Conservation (phyloP, 1,140 invertebrate genomes). For the Drosophila willistoni region DNA sequence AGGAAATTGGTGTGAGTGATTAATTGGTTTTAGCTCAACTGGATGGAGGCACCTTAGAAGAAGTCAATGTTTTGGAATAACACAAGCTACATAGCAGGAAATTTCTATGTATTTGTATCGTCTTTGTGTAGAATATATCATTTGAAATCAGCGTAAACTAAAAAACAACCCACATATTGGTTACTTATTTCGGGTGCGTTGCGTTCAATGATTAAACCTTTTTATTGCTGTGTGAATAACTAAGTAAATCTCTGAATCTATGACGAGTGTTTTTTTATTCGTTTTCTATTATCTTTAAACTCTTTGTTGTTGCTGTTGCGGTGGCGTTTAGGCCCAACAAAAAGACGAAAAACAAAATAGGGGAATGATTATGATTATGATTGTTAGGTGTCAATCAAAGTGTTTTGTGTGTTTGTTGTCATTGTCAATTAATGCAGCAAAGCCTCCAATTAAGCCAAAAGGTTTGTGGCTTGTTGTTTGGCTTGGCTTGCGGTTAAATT, state of each 20-base stretch:
- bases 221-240: constrained; percentile 37
- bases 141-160: constrained; percentile 53
- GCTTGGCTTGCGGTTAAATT: constrained; percentile 62
- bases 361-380: constrained; percentile 36
- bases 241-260: constrained; percentile 34
- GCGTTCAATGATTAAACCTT: constrained; percentile 61
- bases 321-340: constrained; percentile 34
- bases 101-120: no score
- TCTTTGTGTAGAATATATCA: constrained; percentile 45
- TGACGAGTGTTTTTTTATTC: constrained; percentile 57
- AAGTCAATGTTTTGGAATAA: constrained; percentile 51
- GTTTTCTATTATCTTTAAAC: constrained; percentile 57
- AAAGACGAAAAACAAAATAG: constrained; percentile 28
- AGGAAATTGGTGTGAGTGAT: constrained; percentile 68
- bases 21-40: constrained; percentile 58
- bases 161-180: constrained; percentile 55
- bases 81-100: constrained; percentile 12
- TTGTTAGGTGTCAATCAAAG: constrained; percentile 75
- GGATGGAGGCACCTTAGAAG: constrained; percentile 33
- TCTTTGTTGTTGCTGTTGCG: constrained; percentile 26
- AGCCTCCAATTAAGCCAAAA: constrained; percentile 68
- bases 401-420: constrained; percentile 58
- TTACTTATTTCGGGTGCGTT: constrained; percentile 33
- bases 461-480: constrained; percentile 36
- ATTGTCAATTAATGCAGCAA: constrained; percentile 72